These are phyloP conservation scores for Epsilonema sp. DNA, from an alignment of 2,888 invertebrate genomes.

Conservation along the genomic window DNA sequence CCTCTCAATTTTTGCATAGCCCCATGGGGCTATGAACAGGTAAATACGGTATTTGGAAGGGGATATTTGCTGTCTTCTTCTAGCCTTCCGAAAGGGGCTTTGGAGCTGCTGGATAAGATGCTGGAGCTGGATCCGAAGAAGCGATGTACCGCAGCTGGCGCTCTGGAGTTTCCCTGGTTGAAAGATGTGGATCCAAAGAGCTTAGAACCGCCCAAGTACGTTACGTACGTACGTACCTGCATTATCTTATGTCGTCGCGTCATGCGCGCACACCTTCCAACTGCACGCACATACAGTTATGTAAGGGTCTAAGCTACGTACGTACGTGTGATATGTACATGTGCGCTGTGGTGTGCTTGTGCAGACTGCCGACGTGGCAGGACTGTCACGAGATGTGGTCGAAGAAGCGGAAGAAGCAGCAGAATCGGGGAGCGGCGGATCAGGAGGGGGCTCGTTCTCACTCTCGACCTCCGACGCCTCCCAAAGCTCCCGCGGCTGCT, in stretches of 20 bases:
- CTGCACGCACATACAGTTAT: no score
- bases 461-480: not conserved
- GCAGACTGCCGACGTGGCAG: conserved; percentile 67
- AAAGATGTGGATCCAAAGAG: conserved; percentile 62
- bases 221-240: conserved; percentile 8
- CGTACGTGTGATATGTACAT: not conserved
- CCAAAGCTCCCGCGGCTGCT: not conserved
- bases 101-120: conserved; percentile 83
- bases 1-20: no score
- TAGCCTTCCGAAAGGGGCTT: conserved; percentile 54
- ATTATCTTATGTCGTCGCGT: not conserved
- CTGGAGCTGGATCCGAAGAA: conserved; percentile 80
- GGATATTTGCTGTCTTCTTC: conserved; percentile 35
- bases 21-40: no score
- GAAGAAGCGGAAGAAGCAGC: conserved; percentile 57
- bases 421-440: conserved; percentile 7
- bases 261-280: no score
- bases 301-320: no score
- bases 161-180: conserved; percentile 74
- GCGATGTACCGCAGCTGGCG: conserved; percentile 78
- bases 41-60: no score
- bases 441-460: not conserved
- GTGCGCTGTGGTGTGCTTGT: not conserved
- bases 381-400: conserved; percentile 99
- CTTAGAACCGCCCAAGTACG: conserved; percentile 41